phyloP scores from a whole-genome alignment of 2,888 invertebrate species.

The Rhagonycha lutea region DNA sequence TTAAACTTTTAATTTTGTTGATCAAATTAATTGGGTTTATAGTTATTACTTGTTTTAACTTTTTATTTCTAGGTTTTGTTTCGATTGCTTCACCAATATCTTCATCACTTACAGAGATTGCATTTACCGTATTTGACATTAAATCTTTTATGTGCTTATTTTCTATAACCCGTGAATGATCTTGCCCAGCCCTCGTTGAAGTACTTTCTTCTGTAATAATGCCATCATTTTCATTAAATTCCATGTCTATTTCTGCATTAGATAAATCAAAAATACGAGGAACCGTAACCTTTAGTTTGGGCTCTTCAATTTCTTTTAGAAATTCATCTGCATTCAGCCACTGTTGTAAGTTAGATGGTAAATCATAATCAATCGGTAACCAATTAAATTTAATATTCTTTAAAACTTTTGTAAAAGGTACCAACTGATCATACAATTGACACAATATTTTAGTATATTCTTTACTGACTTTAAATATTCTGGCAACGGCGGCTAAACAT shows the following conservation, averaged over 20 bases:
- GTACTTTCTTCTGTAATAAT: not conserved
- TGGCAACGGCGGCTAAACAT: conserved; percentile 53
- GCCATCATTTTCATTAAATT: not conserved
- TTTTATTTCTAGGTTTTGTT: not conserved
- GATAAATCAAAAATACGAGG: not conserved
- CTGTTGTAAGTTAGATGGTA: conserved; percentile 51
- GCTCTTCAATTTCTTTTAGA: conserved; percentile 39
- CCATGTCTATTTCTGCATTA: not conserved
- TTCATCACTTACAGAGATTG: not conserved
- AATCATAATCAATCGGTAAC: conserved; percentile 50
- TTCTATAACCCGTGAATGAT: not conserved
- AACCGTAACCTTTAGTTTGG: not conserved
- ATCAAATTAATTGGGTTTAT: not conserved
- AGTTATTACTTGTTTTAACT: not conserved
- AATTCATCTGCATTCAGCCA: conserved; percentile 56
- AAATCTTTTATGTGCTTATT: not conserved
- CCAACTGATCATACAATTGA: conserved; percentile 52
- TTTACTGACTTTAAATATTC: conserved; percentile 54
- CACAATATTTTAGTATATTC: conserved; percentile 50
- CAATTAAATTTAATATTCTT: conserved; percentile 47
- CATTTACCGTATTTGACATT: not conserved
- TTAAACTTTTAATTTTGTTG: conserved; percentile 14
- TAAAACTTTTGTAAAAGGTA: conserved; percentile 46
- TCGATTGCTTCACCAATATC: conserved; percentile 26
- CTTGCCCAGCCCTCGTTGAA: not conserved